Conservation (phyloP, 2,797 vertebrate genomes). For the Epinephelus malabaricus region DNA sequence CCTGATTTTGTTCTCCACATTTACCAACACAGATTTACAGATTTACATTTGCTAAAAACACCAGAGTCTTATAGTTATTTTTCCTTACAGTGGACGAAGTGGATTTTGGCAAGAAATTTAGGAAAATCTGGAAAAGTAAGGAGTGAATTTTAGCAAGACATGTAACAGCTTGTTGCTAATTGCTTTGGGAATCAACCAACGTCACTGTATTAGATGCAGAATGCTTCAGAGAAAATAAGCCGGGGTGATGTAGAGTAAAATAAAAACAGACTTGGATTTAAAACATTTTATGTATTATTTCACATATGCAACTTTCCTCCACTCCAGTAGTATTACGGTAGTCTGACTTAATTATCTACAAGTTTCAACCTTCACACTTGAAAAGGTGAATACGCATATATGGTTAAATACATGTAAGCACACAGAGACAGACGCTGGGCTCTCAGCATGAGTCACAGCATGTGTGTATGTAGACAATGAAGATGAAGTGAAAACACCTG, state of each 20-base stretch:
- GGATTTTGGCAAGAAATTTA: background rate
- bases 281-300: background rate
- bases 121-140: background rate
- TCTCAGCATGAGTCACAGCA: background rate
- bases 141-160: no score
- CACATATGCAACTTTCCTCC: no score
- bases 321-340: no score
- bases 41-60: background rate
- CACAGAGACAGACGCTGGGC: background rate
- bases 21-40: background rate
- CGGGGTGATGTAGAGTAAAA: background rate
- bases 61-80: background rate
- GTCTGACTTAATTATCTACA: background rate
- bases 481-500: conserved; percentile 23
- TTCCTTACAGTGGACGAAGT: background rate
- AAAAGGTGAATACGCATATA: background rate
- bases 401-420: background rate
- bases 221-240: background rate
- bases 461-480: background rate
- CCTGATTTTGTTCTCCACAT: background rate
- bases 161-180: background rate
- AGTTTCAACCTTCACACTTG: background rate
- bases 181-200: no score
- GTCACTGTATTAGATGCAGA: no score
- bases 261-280: background rate